These are phyloP conservation scores for Xiphophorus hellerii DNA, from an alignment of 2,113 vertebrate genomes.

Conservation along the genomic window DNA sequence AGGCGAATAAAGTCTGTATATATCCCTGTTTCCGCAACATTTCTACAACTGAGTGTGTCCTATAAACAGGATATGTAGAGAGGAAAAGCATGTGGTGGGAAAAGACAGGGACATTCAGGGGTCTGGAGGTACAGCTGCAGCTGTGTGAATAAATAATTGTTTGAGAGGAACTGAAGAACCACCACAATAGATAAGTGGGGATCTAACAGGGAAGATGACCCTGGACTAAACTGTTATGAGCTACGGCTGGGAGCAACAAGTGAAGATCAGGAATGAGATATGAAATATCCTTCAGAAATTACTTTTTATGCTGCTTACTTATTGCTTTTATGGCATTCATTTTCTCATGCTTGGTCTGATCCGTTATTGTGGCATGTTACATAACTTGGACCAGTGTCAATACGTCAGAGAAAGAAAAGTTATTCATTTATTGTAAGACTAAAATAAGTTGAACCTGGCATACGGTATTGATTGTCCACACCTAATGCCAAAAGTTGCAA, in stretches of 20 bases:
- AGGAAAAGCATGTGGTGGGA: conserved; percentile 73
- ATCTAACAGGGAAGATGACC: conserved; percentile 20
- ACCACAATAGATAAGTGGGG: conserved; percentile 9
- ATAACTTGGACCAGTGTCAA: conserved; percentile 70
- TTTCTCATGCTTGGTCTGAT: conserved; percentile 63
- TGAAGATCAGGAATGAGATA: conserved; percentile 24
- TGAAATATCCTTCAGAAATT: conserved; percentile 39
- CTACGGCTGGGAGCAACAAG: conserved; percentile 8
- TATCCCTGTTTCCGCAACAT: conserved; percentile 61
- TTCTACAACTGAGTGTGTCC: conserved; percentile 49
- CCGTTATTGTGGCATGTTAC: conserved; percentile 76
- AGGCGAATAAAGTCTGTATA: conserved; percentile 38
- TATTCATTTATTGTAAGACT: conserved; percentile 47
- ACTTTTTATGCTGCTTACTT: conserved; percentile 27
- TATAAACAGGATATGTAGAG: conserved; percentile 77
- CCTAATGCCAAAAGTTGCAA: conserved; percentile 41
- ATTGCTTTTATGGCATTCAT: conserved; percentile 62
- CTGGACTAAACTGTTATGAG: conserved; percentile 39
- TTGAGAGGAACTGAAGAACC: conserved; percentile 40
- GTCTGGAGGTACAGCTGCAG: conserved; percentile 44
- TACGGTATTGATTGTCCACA: conserved; percentile 2
- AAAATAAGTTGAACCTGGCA: conserved; percentile 25
- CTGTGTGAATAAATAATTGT: conserved; percentile 45
- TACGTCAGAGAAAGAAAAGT: conserved; percentile 53
- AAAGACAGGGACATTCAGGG: conserved; percentile 43